These are phyloP conservation scores for Neodiprion lecontei DNA, from an alignment of 1,140 invertebrate species.

Conservation along the genomic window DNA sequence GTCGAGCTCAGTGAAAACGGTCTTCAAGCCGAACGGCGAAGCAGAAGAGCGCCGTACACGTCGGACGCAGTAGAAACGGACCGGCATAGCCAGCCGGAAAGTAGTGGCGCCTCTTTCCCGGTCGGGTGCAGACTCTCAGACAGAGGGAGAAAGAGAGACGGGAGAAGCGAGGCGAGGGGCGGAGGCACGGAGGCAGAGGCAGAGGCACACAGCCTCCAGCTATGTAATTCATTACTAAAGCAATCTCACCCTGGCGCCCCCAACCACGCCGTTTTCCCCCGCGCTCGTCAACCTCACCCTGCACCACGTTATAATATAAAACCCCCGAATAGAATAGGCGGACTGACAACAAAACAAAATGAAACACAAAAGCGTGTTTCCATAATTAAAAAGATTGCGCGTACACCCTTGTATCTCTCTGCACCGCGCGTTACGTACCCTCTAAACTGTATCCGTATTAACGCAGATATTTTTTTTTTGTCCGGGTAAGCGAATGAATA, in stretches of 20 bases:
- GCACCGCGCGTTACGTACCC: conserved; percentile 13
- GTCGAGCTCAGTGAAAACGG: too few species aligned
- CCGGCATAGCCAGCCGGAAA: too few species aligned
- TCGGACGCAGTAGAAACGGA: too few species aligned
- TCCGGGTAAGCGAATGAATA: too few species aligned
- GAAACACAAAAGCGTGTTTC: conserved; percentile 57
- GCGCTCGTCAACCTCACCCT: conserved; percentile 40
- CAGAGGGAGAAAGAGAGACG: conserved; percentile 23
- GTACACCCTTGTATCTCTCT: conserved; percentile 35
- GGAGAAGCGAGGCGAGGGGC: conserved; percentile 22
- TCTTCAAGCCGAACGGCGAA: too few species aligned
- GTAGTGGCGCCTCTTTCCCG: too few species aligned
- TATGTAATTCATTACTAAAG: conserved; percentile 66
- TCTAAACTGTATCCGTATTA: neutral
- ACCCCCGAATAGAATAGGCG: conserved; percentile 53
- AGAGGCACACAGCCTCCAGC: conserved; percentile 61
- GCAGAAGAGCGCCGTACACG: too few species aligned
- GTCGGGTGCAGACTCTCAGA: neutral
- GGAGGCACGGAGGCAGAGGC: conserved; percentile 45
- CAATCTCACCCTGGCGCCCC: conserved; percentile 57
- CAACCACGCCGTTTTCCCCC: conserved; percentile 25
- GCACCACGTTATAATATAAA: conserved; percentile 58
- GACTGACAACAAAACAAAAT: conserved; percentile 57
- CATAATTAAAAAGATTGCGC: conserved; percentile 59
- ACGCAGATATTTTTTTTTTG: too few species aligned